phyloP scores from a whole-genome alignment of 2,113 vertebrate genomes.

The Cinclus mexicanus region DNA sequence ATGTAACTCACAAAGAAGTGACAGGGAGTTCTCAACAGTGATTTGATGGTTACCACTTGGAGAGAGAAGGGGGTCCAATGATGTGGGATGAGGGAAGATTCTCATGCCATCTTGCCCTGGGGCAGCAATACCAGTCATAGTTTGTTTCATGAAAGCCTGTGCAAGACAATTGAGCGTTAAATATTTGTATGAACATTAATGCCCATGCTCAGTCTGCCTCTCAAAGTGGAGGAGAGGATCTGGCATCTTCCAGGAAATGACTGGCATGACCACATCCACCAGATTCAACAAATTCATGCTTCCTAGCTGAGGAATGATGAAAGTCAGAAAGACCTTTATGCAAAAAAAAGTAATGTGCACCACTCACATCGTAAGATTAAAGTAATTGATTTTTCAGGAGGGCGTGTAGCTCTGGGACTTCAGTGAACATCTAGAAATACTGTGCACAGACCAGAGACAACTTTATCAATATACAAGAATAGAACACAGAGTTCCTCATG shows the following conservation, averaged over 20 bases:
- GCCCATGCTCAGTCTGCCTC: neutral
- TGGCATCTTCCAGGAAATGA: neutral
- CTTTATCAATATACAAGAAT: neutral
- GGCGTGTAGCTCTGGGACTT: neutral
- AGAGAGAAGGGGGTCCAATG: neutral
- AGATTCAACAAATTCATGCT: neutral
- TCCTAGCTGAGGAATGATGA: neutral
- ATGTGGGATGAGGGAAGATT: neutral
- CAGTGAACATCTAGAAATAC: neutral
- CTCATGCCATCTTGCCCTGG: neutral
- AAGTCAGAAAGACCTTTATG: accelerated
- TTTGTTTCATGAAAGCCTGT: neutral
- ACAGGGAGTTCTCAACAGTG: neutral
- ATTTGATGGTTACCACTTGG: neutral
- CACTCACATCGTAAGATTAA: neutral
- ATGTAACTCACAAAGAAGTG: neutral
- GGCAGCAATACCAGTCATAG: neutral
- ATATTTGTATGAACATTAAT: neutral
- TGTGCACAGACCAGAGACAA: neutral
- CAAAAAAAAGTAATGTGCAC: neutral
- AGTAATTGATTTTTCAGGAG: neutral
- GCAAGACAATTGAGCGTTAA: neutral
- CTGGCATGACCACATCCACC: neutral
- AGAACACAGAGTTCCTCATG: neutral
- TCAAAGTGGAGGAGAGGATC: neutral